A percentile compares a stretch with the other conserved stretches of the same genome.
phyloP scores from a whole-genome alignment of 2,113 vertebrate genomes.

The Cephalopterus ornatus region DNA sequence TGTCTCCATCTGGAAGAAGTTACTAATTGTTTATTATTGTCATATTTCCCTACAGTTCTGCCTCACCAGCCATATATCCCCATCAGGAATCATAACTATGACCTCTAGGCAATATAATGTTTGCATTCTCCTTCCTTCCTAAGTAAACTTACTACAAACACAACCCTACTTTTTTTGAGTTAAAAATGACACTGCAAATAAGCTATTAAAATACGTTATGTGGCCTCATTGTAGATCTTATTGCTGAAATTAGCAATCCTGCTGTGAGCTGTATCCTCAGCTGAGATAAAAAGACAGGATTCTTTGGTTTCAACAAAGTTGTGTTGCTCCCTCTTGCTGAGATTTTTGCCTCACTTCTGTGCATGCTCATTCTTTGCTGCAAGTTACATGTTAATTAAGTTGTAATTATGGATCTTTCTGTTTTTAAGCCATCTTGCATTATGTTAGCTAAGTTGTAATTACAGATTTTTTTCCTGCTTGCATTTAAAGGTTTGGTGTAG shows the following conservation, averaged over 20 bases:
- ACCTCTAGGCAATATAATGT: background rate
- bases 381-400: background rate
- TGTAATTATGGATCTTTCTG: background rate
- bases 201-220: background rate
- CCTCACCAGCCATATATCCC: background rate
- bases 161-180: background rate
- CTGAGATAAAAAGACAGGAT: background rate
- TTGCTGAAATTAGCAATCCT: background rate
- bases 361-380: background rate
- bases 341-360: background rate
- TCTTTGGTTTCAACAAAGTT: background rate
- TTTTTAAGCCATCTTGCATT: background rate
- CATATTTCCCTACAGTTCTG: background rate
- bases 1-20: background rate
- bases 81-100: background rate
- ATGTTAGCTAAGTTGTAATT: background rate
- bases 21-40: background rate
- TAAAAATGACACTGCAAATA: background rate
- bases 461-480: background rate
- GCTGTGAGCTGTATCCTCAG: background rate
- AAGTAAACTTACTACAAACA: background rate
- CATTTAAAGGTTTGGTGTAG: background rate
- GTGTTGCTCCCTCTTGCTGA: background rate
- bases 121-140: background rate
- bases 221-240: background rate